Evolutionary conservation across 2,797 vertebrate species (phyloP).

Genomic region (Sparus aurata): DNA sequence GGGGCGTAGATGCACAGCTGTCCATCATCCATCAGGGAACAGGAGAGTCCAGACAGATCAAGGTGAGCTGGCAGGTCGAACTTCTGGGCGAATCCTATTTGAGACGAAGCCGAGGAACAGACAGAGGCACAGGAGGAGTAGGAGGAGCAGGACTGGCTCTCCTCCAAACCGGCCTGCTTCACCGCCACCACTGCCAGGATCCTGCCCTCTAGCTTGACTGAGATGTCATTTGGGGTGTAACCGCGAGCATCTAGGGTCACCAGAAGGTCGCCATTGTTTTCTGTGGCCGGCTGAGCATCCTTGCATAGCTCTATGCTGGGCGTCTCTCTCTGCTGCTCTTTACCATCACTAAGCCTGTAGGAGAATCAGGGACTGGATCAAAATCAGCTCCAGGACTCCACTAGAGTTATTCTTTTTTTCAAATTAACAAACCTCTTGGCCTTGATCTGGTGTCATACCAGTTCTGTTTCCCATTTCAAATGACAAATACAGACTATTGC

Average conservation of each 20-base stretch:
- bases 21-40: constrained; percentile 81
- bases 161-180: constrained; percentile 67
- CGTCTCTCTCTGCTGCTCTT: constrained; percentile 38
- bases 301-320: constrained; percentile 37
- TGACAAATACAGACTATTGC: no score
- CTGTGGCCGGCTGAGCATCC: constrained; percentile 22
- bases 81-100: constrained; percentile 72
- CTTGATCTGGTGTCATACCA: no score
- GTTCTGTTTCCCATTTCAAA: no score
- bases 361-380: constrained; percentile 14
- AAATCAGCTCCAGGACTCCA: neutral
- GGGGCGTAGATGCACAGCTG: constrained; percentile 80
- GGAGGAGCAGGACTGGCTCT: constrained; percentile 67
- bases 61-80: constrained; percentile 79
- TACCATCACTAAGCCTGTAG: constrained; percentile 41
- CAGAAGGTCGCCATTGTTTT: constrained; percentile 59
- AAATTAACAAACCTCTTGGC: no score
- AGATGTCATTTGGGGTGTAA: constrained; percentile 81
- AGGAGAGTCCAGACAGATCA: constrained; percentile 79
- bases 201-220: constrained; percentile 80
- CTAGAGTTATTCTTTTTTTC: neutral
- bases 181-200: constrained; percentile 78
- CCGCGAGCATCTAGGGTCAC: constrained; percentile 80
- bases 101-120: constrained; percentile 46
- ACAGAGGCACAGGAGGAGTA: constrained; percentile 58